Base-by-base conservation (phyloP, 2,113 vertebrate genomes). In the Crotalus helleri region DNA sequence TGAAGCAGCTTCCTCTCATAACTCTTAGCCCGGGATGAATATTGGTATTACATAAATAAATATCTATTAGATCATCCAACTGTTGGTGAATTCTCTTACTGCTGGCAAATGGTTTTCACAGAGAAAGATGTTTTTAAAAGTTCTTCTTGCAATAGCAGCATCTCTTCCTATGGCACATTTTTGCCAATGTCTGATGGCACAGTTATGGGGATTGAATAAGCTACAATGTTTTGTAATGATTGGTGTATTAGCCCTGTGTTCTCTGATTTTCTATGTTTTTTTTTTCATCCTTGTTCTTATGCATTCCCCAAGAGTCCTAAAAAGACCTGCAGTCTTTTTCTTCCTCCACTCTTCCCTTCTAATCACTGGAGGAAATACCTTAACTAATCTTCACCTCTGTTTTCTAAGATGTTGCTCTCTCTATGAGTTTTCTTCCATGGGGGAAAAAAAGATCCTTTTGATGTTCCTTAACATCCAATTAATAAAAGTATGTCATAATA, bases 161-260 rank as follows among this genome's bases (percentile, higher is more conserved):
- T 96, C 93, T 96, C 94, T 95, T 95, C 94, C 3, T 95, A 94
- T 94, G 93, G 88, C 94, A 96, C 93, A 92, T 93, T 95, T 96
- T 96, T 97, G 96, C 95, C 97, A 97, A 96, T 95, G 95, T 95
- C 95, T 95, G 94, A 96, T 97, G 96, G 97, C 96, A 97, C 94
- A 94, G 95, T 94, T 96, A 97, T 95, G 93, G 96, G 96, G 96
- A 95, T 91, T 93, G 95, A 95, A 92, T 94, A 93, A 94, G 95
- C 94, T 95, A 90, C 96, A 95, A 95, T 96, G 96, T 94, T 95
- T 95, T 96, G 96, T 96, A 96, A 96, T 94, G 93, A 95, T 96
- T 96, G 54, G 95, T 95, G 91, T 0, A 92, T 95, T 97, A 94
- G 94, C 95, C 96, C 95, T 96, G 90, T 95, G 94, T 85, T 94